Evolutionary conservation across 2,113 vertebrate species (phyloP), one percentile per base, ranked within the genome.

Genomic region (Leucoraja erinaceus): DNA sequence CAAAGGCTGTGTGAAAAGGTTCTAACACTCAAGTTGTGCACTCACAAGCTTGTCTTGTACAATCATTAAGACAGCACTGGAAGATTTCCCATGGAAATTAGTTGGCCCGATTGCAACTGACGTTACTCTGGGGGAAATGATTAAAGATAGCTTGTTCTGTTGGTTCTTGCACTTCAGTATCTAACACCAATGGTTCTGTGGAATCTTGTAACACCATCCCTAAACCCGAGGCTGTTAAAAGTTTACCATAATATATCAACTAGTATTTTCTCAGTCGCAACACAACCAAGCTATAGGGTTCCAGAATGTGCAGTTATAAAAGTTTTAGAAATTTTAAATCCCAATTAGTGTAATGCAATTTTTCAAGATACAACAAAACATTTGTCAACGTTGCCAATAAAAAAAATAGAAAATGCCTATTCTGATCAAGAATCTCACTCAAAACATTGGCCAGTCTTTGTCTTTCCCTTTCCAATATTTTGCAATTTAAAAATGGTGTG

Each of bases 1-100:
- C 20, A 91, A 91, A 91, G 90, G 68, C 90, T 91, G 38, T 74
- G 90, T 91, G 90, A 91, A 91, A 25, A 91, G 38, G 31, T 47
- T 18, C 66, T 7, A 91, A 54, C 8, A 14, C 33, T 72, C 9
- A 10, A 91, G 33, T 14, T 72, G 31, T 72, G 33, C 38, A 25
- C 63, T 90, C 88, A 70, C 33, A 38, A 33, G 88, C 86, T 68
- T 9, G 59, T 90, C 61, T 68, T 18, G n/a, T 16, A 59, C 38
- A 61, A 12, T 88, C 25, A 38, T 70, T 90, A 33, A 33, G 56
- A 90, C 31, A 90, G 68, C 18, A 22, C 66, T 72, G 68, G 33
- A 91, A 91, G 25, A 91, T 25, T 91, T 74, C 68, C 66, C 90
- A 74, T 20, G 66, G 68, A 91, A 91, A 72, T 91, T 22, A 91